These are phyloP conservation scores for Arion vulgaris DNA, from an alignment of 1,140 invertebrate genomes.

Conservation along the genomic window DNA sequence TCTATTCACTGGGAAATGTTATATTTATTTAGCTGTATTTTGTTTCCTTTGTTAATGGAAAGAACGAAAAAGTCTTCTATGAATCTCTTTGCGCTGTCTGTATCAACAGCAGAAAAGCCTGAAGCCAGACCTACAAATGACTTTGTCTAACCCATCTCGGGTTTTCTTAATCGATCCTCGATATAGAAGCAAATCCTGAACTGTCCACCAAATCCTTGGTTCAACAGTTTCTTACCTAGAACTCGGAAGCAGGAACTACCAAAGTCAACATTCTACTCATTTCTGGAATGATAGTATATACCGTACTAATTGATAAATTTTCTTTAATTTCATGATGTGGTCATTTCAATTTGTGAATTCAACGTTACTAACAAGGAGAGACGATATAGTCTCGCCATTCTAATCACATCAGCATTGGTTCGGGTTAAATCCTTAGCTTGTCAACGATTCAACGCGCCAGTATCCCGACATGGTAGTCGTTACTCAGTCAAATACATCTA, in stretches of 20 bases:
- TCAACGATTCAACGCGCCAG: background rate
- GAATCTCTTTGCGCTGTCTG: background rate
- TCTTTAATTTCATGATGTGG: constrained; percentile 32
- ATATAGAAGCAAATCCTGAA: constrained; percentile 16
- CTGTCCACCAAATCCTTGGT: background rate
- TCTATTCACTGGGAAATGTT: no score
- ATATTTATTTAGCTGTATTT: no score
- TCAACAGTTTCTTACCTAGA: constrained; percentile 2
- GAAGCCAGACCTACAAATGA: constrained; percentile 16
- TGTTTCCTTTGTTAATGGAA: no score
- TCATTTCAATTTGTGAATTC: constrained; percentile 21
- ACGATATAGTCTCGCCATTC: background rate
- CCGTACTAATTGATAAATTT: constrained; percentile 33
- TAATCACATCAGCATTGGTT: background rate
- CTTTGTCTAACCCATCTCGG: constrained; percentile 9
- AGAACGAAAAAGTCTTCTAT: background rate
- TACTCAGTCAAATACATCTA: no score
- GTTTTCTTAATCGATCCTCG: constrained; percentile 32
- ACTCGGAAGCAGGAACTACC: background rate
- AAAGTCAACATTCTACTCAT: background rate
- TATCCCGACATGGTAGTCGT: background rate
- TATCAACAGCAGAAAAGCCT: constrained; percentile 26
- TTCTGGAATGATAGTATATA: background rate
- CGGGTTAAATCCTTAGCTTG: background rate
- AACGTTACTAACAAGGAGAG: background rate